These are phyloP conservation scores for Venustoraphidia nigricollis DNA, from an alignment of 2,888 invertebrate genomes.

Conservation along the genomic window DNA sequence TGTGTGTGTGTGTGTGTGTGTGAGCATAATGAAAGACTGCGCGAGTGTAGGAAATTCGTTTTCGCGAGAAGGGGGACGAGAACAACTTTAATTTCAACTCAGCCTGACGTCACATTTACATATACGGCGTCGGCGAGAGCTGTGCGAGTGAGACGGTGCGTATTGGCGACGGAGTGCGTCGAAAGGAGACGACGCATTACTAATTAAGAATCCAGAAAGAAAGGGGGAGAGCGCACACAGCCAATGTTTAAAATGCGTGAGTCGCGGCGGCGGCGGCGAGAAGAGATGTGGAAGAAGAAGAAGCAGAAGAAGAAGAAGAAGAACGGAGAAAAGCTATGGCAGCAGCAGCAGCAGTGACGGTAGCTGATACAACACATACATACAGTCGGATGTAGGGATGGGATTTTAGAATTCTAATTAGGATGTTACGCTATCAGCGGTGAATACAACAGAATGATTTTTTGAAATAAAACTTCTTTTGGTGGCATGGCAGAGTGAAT, in stretches of 20 bases:
- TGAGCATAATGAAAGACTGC: conserved; percentile 30
- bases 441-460: too few species aligned
- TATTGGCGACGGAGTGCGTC: conserved; percentile 34
- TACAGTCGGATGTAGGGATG: too few species aligned
- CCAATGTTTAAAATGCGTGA: conserved; percentile 35
- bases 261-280: conserved; percentile 27
- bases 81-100: conserved; percentile 27
- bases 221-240: conserved; percentile 38
- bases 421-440: too few species aligned
- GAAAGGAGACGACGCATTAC: conserved; percentile 37
- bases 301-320: conserved; percentile 20
- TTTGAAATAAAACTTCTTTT: too few species aligned
- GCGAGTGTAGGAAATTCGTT: conserved; percentile 32
- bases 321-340: conserved; percentile 1
- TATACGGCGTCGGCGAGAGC: conserved; percentile 15
- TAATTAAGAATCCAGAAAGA: conserved; percentile 58
- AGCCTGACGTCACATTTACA: conserved; percentile 29
- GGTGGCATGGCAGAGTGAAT: too few species aligned
- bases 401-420: too few species aligned
- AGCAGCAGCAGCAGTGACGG: too few species aligned
- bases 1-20: conserved; percentile 23
- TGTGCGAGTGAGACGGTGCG: conserved; percentile 31
- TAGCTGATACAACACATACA: too few species aligned
- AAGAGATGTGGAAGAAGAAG: conserved; percentile 29
- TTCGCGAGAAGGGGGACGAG: conserved; percentile 21